Conservation (phyloP, 2,113 vertebrate genomes). For the Peromyscus polionotus region DNA sequence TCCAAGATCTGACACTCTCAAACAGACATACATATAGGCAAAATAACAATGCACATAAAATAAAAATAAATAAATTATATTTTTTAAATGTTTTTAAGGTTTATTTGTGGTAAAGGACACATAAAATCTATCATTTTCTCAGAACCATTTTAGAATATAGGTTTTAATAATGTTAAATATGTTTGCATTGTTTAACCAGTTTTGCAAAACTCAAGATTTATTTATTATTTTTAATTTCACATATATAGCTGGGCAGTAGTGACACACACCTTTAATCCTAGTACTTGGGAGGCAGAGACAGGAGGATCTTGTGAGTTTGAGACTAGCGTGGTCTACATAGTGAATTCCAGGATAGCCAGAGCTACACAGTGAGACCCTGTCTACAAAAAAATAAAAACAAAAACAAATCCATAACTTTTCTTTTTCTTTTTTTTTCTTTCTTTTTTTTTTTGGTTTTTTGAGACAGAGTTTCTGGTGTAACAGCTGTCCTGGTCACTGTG, state of each 20-base stretch:
- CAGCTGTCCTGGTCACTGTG: not conserved
- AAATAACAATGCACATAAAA: too few species aligned
- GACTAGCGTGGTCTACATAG: not conserved
- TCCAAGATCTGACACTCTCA: too few species aligned
- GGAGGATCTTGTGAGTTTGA: not conserved
- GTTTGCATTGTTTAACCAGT: not conserved
- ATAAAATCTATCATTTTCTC: not conserved
- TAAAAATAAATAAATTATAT: too few species aligned
- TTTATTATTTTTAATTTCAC: too few species aligned
- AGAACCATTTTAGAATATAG: not conserved
- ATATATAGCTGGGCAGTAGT: not conserved
- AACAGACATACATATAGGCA: too few species aligned
- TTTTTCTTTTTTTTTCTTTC: too few species aligned
- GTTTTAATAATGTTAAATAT: not conserved
- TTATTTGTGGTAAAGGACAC: slow-evolving; percentile 7
- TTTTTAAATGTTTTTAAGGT: not conserved
- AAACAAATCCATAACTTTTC: too few species aligned
- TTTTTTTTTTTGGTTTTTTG: not conserved
- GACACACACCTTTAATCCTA: not conserved
- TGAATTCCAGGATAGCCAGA: not conserved
- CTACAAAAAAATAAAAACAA: too few species aligned
- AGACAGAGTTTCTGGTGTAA: not conserved
- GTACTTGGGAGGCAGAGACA: not conserved
- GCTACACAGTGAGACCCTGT: not conserved
- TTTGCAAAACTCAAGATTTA: not conserved